Conservation (phyloP, 2,888 invertebrate species). For the Bugulina stolonifera region DNA sequence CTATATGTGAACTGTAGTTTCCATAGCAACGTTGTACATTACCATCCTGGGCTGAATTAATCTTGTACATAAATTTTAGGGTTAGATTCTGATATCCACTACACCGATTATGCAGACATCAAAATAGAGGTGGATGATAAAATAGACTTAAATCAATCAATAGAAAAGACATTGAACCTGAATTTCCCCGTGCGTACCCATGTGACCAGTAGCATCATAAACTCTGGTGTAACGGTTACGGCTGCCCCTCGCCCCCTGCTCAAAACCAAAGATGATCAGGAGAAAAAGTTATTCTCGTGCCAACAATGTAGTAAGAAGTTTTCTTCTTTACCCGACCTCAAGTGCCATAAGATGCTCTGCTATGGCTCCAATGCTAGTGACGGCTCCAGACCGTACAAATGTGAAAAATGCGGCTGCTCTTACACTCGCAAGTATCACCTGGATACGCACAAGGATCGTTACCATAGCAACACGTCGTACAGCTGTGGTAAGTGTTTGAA, state of each 20-base stretch:
- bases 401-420: slow-evolving; percentile 23
- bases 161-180: not conserved
- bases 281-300: slow-evolving; percentile 15
- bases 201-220: not conserved
- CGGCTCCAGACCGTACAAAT: slow-evolving; percentile 17
- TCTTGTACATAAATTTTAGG: not conserved
- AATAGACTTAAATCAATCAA: not conserved
- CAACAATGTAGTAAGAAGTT: slow-evolving; percentile 13
- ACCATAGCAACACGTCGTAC: slow-evolving; percentile 23
- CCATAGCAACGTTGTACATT: too few relatives aligned
- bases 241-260: not conserved
- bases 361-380: slow-evolving; percentile 25
- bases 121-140: slow-evolving; percentile 19
- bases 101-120: slow-evolving; percentile 1
- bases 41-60: too few relatives aligned
- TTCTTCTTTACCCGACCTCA: slow-evolving; percentile 10
- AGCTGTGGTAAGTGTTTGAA: slow-evolving; percentile 23
- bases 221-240: not conserved
- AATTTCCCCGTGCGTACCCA: slow-evolving; percentile 5
- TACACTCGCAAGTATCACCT: slow-evolving; percentile 23
- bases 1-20: too few relatives aligned
- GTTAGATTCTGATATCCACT: not conserved
- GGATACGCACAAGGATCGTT: slow-evolving; percentile 23
- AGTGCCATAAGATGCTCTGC: slow-evolving; percentile 25
- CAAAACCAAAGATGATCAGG: not conserved